Evolutionary conservation across 2,888 invertebrate species (phyloP).

Genomic region (Glyphotaelius pellucidus): DNA sequence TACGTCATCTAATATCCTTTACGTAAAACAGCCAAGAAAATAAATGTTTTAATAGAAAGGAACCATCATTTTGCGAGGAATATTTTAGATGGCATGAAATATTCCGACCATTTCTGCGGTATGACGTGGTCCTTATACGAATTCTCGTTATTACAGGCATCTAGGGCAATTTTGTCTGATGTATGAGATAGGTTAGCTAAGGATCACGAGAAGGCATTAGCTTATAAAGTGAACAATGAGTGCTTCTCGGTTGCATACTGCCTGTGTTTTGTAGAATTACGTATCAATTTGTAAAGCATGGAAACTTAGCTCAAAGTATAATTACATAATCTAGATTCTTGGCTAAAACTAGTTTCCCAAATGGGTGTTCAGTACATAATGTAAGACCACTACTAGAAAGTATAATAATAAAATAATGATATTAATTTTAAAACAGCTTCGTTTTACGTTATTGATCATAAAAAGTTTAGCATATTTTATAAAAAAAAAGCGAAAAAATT

Average conservation of each 20-base stretch:
- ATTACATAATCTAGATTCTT: background rate
- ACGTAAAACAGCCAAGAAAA: background rate
- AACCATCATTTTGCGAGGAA: background rate
- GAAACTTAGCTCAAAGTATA: conserved; percentile 2
- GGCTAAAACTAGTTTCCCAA: background rate
- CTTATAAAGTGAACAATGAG: conserved; percentile 29
- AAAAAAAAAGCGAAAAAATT: no score
- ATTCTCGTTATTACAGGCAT: background rate
- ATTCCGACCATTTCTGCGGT: background rate
- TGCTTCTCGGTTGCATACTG: conserved; percentile 18
- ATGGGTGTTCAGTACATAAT: background rate
- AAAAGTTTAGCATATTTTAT: no score
- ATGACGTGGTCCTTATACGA: background rate
- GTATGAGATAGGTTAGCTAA: conserved; percentile 17
- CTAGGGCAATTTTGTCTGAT: background rate
- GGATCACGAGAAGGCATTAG: conserved; percentile 3
- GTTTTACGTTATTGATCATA: no score
- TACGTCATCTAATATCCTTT: conserved; percentile 12
- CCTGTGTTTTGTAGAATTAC: background rate
- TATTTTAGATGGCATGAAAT: background rate
- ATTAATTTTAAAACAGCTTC: no score
- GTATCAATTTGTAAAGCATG: background rate
- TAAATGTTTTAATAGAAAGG: background rate
- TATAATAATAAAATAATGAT: no score
- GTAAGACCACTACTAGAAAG: no score